Evolutionary conservation across 2,113 vertebrate genomes (phyloP).

Genomic region (Chaetura pelagica): DNA sequence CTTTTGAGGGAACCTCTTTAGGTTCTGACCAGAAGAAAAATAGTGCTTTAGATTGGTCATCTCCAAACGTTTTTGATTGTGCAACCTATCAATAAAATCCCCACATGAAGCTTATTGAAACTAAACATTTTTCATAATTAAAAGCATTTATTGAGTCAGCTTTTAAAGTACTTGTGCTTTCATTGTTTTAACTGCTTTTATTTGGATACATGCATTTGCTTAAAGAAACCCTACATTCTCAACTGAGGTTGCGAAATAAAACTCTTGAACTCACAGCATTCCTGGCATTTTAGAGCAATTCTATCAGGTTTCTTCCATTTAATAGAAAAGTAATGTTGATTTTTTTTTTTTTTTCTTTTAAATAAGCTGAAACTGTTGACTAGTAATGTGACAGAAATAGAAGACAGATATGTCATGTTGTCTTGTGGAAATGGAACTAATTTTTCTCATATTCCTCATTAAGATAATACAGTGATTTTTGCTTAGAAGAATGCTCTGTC

Average conservation of each 20-base stretch:
- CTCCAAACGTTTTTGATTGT: neutral
- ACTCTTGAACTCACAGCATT: neutral
- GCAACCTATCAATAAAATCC: neutral
- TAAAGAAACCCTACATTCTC: neutral
- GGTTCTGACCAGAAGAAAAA: neutral
- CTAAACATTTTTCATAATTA: neutral
- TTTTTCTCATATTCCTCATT: neutral
- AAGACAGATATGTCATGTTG: neutral
- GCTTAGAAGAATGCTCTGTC: neutral
- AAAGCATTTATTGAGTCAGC: neutral
- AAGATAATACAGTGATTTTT: slow-evolving; percentile 9
- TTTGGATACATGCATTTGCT: neutral
- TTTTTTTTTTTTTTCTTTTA: neutral
- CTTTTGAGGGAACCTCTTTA: neutral
- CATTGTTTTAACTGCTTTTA: neutral
- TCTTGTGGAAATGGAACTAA: neutral
- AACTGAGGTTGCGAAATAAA: neutral
- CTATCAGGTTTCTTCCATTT: neutral
- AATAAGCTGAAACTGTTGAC: neutral
- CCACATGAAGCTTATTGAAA: neutral
- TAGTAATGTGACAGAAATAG: neutral
- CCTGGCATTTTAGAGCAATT: neutral
- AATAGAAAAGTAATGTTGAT: neutral
- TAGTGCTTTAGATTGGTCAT: neutral
- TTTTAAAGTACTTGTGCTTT: neutral